Conservation (phyloP, 2,797 vertebrate genomes). For the Eidolon dupreanum region DNA sequence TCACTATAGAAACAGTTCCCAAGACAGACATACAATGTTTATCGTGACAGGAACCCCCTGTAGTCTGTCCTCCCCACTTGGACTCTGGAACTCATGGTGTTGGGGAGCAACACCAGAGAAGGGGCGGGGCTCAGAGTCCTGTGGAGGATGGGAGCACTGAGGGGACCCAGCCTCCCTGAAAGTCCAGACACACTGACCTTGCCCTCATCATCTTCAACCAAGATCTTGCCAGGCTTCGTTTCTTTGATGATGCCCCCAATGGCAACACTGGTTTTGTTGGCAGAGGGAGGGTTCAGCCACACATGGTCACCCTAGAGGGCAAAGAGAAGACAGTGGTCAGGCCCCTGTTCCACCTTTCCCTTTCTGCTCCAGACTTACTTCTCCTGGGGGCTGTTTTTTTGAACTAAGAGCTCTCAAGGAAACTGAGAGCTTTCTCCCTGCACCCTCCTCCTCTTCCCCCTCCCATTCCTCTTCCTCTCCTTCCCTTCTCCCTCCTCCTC, state of each 20-base stretch:
- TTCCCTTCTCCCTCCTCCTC: too few relatives aligned
- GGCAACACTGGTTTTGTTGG: constrained; percentile 84
- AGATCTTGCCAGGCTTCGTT: constrained; percentile 89
- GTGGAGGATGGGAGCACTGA: neutral
- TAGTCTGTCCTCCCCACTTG: neutral
- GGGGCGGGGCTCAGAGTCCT: neutral
- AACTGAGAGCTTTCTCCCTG: fast-evolving
- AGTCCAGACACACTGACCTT: constrained; percentile 88
- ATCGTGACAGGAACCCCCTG: neutral
- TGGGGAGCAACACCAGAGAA: neutral
- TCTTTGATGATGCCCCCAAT: constrained; percentile 92
- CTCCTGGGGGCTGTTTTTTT: neutral
- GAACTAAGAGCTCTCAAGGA: neutral
- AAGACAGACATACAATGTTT: neutral
- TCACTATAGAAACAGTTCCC: neutral
- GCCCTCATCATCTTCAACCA: constrained; percentile 95
- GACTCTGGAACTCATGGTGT: neutral
- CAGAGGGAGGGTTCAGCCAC: constrained; percentile 89
- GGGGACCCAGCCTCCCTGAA: neutral
- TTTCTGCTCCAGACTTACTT: neutral
- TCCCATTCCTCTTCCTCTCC: neutral
- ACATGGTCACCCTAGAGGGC: constrained; percentile 93
- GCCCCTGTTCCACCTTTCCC: neutral
- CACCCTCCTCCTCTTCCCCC: neutral
- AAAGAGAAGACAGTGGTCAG: neutral